Evolutionary conservation across 37 sponge, comb jelly and placozoan genomes (phyloP).

Genomic region (Bolinopsis microptera): DNA sequence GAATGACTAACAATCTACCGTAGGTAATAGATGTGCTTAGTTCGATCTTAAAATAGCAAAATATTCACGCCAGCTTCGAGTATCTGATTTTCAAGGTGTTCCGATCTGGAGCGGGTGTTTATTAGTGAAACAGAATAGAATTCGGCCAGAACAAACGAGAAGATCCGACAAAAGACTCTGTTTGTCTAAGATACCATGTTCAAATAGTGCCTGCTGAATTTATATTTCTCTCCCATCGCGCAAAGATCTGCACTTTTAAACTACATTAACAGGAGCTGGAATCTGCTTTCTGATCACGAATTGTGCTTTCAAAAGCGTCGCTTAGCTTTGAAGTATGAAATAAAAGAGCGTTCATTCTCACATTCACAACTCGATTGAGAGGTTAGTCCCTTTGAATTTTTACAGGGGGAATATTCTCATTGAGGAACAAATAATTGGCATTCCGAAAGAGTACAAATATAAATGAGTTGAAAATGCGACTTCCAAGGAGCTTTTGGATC

Average conservation of each 20-base stretch:
- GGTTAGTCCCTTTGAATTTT: background rate
- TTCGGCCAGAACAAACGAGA: background rate
- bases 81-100: background rate
- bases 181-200: background rate
- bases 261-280: background rate
- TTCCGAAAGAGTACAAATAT: too few species aligned
- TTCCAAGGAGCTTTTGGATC: too few species aligned
- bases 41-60: background rate
- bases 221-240: background rate
- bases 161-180: background rate
- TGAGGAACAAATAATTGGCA: background rate
- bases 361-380: background rate
- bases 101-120: background rate
- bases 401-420: background rate
- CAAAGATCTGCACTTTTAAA: background rate
- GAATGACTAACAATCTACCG: background rate
- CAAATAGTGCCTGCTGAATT: background rate
- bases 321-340: constrained; percentile 60
- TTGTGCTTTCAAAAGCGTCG: constrained; percentile 22
- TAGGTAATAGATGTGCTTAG: background rate
- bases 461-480: too few species aligned
- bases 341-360: background rate
- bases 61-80: background rate
- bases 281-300: background rate
- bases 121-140: background rate